These are phyloP conservation scores for Amiota minor DNA, from an alignment of 2,888 invertebrate species.

Conservation along the genomic window DNA sequence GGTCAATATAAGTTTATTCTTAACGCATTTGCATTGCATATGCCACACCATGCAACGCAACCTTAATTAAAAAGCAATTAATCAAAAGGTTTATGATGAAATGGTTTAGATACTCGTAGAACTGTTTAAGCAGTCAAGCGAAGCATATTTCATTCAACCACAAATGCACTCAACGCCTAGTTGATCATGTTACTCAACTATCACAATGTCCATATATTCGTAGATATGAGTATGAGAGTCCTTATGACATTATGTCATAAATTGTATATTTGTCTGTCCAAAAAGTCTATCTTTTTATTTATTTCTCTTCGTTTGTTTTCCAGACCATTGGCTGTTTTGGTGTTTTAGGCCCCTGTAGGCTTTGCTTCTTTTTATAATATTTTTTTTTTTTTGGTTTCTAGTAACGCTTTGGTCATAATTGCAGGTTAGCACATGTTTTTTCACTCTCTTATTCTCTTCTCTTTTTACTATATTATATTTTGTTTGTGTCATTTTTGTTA, in stretches of 20 bases:
- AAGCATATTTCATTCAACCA: constrained; percentile 28
- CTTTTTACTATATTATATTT: background rate
- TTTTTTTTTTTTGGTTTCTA: background rate
- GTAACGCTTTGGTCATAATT: constrained; percentile 22
- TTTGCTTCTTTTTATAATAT: background rate
- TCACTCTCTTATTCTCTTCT: background rate
- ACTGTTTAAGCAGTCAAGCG: constrained; percentile 22
- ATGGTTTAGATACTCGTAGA: constrained; percentile 30
- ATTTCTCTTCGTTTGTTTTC: constrained; percentile 34
- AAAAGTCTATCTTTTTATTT: too few species aligned
- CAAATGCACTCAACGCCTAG: constrained; percentile 52
- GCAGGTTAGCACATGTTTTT: constrained; percentile 29
- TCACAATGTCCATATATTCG: too few species aligned
- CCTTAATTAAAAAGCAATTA: constrained; percentile 67
- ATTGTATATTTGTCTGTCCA: too few species aligned
- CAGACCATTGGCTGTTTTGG: constrained; percentile 31
- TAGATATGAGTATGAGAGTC: too few species aligned
- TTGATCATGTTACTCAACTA: too few species aligned
- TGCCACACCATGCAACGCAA: too few species aligned
- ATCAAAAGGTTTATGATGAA: constrained; percentile 47
- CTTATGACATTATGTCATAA: too few species aligned
- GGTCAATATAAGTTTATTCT: too few species aligned
- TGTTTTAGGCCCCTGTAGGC: constrained; percentile 39
- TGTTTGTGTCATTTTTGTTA: background rate
- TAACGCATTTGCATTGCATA: constrained; percentile 13